These are phyloP conservation scores for Nansenia antarctica DNA, from an alignment of 2,113 vertebrate genomes.

Conservation along the genomic window DNA sequence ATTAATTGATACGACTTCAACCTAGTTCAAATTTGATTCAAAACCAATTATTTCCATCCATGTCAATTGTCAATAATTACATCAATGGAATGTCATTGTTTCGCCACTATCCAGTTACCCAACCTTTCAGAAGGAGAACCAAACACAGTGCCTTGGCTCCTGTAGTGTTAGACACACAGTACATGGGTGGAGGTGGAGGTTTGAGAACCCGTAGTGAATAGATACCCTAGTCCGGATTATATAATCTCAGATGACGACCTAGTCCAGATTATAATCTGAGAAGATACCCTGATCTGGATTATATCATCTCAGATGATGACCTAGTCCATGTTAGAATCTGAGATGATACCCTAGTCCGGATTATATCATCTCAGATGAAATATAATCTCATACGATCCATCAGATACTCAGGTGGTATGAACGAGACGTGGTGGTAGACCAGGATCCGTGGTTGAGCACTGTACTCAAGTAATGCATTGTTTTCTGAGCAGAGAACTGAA, in stretches of 20 bases:
- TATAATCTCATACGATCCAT: constrained; percentile 30
- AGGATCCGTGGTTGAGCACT: constrained; percentile 7
- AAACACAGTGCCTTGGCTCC: constrained; percentile 76
- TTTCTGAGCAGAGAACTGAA: constrained; percentile 19
- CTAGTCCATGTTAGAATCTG: background rate
- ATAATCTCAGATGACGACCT: too few species aligned
- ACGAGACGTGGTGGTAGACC: constrained; percentile 2
- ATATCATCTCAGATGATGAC: too few species aligned
- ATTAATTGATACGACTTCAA: constrained; percentile 8
- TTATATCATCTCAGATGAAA: too few species aligned
- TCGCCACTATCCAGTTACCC: constrained; percentile 19
- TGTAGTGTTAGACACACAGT: constrained; percentile 32
- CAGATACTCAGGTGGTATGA: constrained; percentile 49
- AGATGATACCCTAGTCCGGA: constrained; percentile 7
- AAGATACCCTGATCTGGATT: constrained; percentile 10
- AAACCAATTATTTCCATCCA: background rate
- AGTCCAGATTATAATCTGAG: background rate
- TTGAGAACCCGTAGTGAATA: constrained; percentile 22
- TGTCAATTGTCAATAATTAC: background rate
- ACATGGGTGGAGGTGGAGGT: background rate
- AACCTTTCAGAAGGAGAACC: constrained; percentile 39
- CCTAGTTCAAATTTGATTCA: constrained; percentile 3
- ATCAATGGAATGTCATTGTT: background rate
- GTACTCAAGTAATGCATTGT: constrained; percentile 20
- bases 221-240: constrained; percentile 7